These are phyloP conservation scores for Belonocnema kinseyi DNA, from an alignment of 1,140 invertebrate species.

Conservation along the genomic window DNA sequence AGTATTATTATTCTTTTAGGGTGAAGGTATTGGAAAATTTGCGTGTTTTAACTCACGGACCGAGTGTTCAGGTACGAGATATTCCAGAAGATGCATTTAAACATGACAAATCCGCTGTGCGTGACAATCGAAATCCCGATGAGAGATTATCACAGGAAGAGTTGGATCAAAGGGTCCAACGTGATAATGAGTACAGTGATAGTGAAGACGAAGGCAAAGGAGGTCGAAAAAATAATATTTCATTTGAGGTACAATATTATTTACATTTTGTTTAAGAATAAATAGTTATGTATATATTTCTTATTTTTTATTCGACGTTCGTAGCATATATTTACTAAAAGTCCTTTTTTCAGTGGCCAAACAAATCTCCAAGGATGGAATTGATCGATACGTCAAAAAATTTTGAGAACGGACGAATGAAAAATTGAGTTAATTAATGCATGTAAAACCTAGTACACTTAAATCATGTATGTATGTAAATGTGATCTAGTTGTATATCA, in stretches of 20 bases:
- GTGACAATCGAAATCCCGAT: conserved; percentile 94
- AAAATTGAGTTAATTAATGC: too few species aligned
- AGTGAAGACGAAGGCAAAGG: conserved; percentile 96
- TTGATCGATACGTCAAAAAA: neutral
- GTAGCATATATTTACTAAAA: neutral
- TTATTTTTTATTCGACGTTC: neutral
- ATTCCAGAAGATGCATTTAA: conserved; percentile 92
- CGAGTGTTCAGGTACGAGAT: conserved; percentile 97
- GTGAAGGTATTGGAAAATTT: conserved; percentile 96
- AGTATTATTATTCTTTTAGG: conserved; percentile 69
- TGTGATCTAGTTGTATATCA: too few species aligned
- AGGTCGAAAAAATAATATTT: conserved; percentile 88
- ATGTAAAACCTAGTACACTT: too few species aligned
- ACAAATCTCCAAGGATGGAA: conserved; percentile 14
- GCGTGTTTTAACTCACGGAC: conserved; percentile 97
- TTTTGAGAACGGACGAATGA: neutral
- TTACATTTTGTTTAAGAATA: too few species aligned
- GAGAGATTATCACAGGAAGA: conserved; percentile 92
- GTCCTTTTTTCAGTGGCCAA: neutral
- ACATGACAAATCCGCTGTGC: conserved; percentile 91
- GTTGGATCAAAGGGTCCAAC: conserved; percentile 94
- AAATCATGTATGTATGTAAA: too few species aligned
- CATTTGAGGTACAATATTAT: conserved; percentile 78
- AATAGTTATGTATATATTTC: neutral
- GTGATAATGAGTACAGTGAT: conserved; percentile 97